Percentiles rank a stretch among this genome's conserved stretches.
phyloP scores from a whole-genome alignment of 2,797 vertebrate species.

The Hylomyscus alleni region DNA sequence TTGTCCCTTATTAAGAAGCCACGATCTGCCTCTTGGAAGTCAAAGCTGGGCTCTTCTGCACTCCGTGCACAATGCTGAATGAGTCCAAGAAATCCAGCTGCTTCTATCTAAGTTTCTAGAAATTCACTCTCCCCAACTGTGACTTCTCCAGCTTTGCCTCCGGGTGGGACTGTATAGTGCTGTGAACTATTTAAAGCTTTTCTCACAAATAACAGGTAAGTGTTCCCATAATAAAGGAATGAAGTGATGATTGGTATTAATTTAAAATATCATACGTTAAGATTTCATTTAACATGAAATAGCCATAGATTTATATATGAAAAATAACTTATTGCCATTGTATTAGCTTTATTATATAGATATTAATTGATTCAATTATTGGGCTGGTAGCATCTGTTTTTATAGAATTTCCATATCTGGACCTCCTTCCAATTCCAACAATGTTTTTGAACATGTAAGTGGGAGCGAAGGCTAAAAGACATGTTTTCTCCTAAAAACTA shows the following conservation, averaged over 20 bases:
- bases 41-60: not conserved
- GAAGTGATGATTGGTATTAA: not conserved
- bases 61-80: not conserved
- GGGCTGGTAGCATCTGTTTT: not conserved
- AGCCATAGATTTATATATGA: conserved; percentile 31
- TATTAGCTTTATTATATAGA: not conserved
- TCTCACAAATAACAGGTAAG: not conserved
- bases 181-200: not conserved
- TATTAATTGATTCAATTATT: not conserved
- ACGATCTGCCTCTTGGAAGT: not conserved
- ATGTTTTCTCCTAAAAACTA: not conserved
- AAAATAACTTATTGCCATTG: not conserved
- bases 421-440: not conserved
- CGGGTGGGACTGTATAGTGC: not conserved
- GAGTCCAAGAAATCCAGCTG: not conserved
- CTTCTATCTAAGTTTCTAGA: not conserved
- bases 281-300: conserved; percentile 12
- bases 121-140: not conserved
- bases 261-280: not conserved
- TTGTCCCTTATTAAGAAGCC: not conserved
- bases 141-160: conserved; percentile 1
- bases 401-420: not conserved
- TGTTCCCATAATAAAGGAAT: conserved; percentile 14
- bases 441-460: not conserved
- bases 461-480: not conserved